Base-by-base conservation (phyloP, 2,888 invertebrate genomes). In the Ceramica pisi region DNA sequence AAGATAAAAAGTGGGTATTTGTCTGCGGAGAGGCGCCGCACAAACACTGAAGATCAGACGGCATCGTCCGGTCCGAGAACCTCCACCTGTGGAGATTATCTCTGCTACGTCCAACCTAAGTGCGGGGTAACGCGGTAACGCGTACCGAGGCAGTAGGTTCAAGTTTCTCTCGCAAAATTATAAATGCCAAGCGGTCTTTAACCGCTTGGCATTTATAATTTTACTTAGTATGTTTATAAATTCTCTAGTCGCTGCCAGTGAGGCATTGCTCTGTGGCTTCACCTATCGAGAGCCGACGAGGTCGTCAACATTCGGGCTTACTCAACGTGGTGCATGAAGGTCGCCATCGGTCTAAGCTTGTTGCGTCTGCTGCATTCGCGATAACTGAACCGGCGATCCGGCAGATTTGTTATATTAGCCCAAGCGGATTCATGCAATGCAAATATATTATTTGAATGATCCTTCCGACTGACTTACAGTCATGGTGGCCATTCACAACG, bases 241-340 rank as follows among this genome's bases (percentile, higher is more conserved):
- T n/a, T n/a, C n/a, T 19, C 55, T 55, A 55, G n/a, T 38, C 21
- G 7, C 21, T 21, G 56, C 35, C 35, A 38, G 3, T 7, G 19
- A 14, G 12, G 14, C 38, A 41, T 12, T 38, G 21, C 38, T 57
- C 57, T 57, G 21, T 57, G 8, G 66, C 68, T 46, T 75, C 62
- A 69, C 57, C 53, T 73, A 66, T 67, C 65, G 55, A n/a, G 46
- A 66, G 35, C 21, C 50, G 60, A 69, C 71, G 31, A 35, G 23
- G 56, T 72, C 51, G 62, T 68, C 61, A 71, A 67, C 55, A 71
- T 60, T 70, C 21, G 53, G 61, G 60, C 51, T 83, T 84, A 50
- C 83, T 75, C 57, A 80, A 84, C 21, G 19, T 53, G 26, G 35
- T 35, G 38, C 38, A 67, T 26, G 67, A 84, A 84, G 85, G 83